Evolutionary conservation across 2,888 invertebrate genomes (phyloP).

Genomic region (Lasius fuliginosus): DNA sequence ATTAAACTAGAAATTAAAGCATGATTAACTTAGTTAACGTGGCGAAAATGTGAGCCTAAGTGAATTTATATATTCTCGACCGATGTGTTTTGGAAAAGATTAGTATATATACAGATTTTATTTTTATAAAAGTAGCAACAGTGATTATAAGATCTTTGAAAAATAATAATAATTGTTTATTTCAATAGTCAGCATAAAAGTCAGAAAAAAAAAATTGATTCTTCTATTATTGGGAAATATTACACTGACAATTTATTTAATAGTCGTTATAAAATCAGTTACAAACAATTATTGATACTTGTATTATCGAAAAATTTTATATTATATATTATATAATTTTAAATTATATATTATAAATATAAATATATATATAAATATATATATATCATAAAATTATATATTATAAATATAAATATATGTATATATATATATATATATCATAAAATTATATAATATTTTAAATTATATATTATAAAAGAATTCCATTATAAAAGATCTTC

Average conservation of each 20-base stretch:
- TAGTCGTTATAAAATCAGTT: not conserved
- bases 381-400: too few relatives aligned
- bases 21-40: not conserved
- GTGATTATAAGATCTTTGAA: not conserved
- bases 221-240: not conserved
- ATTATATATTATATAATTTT: not conserved
- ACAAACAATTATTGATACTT: conserved; percentile 1
- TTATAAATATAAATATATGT: too few relatives aligned
- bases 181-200: too few relatives aligned
- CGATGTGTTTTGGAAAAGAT: not conserved
- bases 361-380: too few relatives aligned
- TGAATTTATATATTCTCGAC: not conserved
- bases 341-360: too few relatives aligned
- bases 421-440: too few relatives aligned
- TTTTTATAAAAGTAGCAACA: not conserved
- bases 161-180: not conserved
- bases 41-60: not conserved
- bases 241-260: not conserved
- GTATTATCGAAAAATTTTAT: not conserved
- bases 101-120: not conserved
- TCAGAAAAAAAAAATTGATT: not conserved
- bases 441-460: too few relatives aligned
- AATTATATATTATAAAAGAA: not conserved
- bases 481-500: not conserved
- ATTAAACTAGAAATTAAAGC: not conserved